Base-by-base conservation (phyloP, 2,113 vertebrate species). In the Hystrix brachyura region DNA sequence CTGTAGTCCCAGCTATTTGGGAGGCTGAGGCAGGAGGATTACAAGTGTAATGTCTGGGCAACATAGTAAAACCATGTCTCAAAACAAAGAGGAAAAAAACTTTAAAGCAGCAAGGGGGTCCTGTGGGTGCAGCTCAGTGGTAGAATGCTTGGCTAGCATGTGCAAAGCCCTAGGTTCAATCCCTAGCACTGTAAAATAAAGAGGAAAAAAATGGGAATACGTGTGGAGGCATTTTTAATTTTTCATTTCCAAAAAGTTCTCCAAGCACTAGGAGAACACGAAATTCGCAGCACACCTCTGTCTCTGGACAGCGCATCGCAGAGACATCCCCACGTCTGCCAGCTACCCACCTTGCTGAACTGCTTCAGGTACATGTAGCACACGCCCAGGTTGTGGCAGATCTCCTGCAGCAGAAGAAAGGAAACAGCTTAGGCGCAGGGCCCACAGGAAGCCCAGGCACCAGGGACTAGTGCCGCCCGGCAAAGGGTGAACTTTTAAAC, bases 281-380 rank as follows among this genome's bases (percentile, higher is more conserved):
- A 62, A 59, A n/a, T 14, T 5, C 53, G 15, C 46, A 55, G 51
- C 11, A 19, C 27, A n/a, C 18, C 43, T 59, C 34, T 80, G 55
- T 46, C 53, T 59, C 25, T 71, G 72, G 6, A 43, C 46, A 55
- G 21, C 14, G 43, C 29, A 19, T 17, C 19, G 34, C 81, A 72
- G 21, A 19, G 59, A 91, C 92, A 83, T n/a, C 78, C 85, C 13
- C 65, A 29, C 46, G 83, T 90, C 48, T 84, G 96, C 11, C 15
- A n/a, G 90, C 67, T 71, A 2, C 19, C 99, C 98, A 99, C 99
- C 98, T 99, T 99, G 98, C 98, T 99, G 95, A 99, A 99, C 98
- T 99, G 99, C 98, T 99, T 99, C 97, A 99, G 99, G 95, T 99
- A 99, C 98, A 99, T 99, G 97, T 99, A 99, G 97, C 99, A 99